These are phyloP conservation scores for Leptonema lineaticorne DNA, from an alignment of 1,140 invertebrate species.

Conservation along the genomic window DNA sequence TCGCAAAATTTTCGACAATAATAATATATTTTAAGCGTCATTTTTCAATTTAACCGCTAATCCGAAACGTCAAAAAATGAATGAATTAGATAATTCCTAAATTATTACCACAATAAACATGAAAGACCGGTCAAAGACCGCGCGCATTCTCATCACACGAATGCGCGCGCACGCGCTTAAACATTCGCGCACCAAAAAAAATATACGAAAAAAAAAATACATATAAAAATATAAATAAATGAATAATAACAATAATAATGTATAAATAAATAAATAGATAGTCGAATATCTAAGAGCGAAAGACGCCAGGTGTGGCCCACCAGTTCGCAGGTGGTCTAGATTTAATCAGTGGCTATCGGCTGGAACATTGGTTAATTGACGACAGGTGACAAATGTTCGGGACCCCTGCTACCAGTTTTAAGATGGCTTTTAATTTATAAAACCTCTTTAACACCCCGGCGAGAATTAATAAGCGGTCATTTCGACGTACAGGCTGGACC, in stretches of 20 bases:
- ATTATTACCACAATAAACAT: constrained; percentile 7
- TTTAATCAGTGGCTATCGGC: constrained; percentile 19
- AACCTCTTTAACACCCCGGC: constrained; percentile 13
- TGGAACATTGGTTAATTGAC: constrained; percentile 29
- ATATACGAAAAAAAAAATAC: no score
- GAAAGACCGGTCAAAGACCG: not conserved
- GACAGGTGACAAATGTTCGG: constrained; percentile 32
- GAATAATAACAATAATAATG: no score
- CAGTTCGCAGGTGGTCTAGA: constrained; percentile 28
- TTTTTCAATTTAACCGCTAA: no score
- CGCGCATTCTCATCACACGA: no score
- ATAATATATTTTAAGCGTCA: no score
- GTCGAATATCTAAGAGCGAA: not conserved
- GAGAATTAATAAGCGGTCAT: not conserved
- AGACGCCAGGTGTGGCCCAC: constrained; percentile 23
- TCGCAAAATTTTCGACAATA: no score
- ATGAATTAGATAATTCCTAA: constrained; percentile 3
- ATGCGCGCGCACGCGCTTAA: no score
- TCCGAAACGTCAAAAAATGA: no score
- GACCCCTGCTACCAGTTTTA: constrained; percentile 28
- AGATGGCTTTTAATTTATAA: constrained; percentile 21
- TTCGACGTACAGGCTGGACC: no score
- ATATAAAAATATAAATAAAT: no score
- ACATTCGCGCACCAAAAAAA: not conserved
- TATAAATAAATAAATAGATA: not conserved